Evolutionary conservation across 2,888 invertebrate genomes (phyloP).

Genomic region (Harpalus rufipes): DNA sequence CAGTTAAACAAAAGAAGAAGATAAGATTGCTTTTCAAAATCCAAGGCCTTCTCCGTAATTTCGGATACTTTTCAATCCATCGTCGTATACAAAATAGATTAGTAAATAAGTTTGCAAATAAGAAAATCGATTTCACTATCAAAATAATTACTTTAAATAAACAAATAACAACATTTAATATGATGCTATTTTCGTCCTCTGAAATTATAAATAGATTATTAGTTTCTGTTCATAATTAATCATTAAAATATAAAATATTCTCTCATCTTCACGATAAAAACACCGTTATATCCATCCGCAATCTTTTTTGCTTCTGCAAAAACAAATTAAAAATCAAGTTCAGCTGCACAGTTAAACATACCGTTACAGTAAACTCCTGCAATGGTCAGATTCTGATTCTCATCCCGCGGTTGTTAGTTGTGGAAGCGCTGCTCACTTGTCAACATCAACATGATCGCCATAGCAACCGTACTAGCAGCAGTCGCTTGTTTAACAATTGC

Average conservation of each 20-base stretch:
- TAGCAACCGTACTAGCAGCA: constrained; percentile 20
- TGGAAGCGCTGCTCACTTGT: constrained; percentile 18
- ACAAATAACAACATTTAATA: neutral
- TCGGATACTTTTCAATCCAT: too few species aligned
- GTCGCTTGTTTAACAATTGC: constrained; percentile 16
- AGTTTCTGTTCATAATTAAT: constrained; percentile 13
- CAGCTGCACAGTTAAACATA: constrained; percentile 53
- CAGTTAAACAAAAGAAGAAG: too few species aligned
- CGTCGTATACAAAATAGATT: too few species aligned
- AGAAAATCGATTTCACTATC: neutral
- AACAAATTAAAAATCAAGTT: constrained; percentile 47
- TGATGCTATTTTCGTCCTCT: neutral
- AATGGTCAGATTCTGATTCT: constrained; percentile 1
- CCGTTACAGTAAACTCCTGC: constrained; percentile 56
- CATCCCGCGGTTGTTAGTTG: constrained; percentile 28
- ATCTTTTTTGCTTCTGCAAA: constrained; percentile 42
- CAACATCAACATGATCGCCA: constrained; percentile 45
- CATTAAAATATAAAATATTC: constrained; percentile 7
- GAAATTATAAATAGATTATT: constrained; percentile 37
- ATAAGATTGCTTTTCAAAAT: too few species aligned
- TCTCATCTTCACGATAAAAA: neutral
- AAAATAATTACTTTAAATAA: neutral
- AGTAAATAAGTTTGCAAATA: too few species aligned
- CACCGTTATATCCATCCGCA: constrained; percentile 55
- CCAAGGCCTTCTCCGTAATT: too few species aligned